These are phyloP conservation scores for Chloroclysta siterata DNA, from an alignment of 2,888 invertebrate genomes.

Conservation along the genomic window DNA sequence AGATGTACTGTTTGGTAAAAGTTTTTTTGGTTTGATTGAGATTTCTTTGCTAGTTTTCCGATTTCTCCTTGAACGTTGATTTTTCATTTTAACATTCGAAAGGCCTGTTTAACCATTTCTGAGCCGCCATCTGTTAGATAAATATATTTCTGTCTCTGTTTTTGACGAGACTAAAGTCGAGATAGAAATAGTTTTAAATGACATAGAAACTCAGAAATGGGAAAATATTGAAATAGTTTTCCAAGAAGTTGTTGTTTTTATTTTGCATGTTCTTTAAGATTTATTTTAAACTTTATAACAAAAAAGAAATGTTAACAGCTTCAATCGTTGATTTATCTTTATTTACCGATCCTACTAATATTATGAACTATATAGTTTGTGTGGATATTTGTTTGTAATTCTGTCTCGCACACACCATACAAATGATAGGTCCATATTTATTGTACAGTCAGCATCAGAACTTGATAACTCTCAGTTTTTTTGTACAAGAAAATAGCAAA, in stretches of 20 bases:
- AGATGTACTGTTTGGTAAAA: constrained; percentile 22
- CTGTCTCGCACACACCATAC: neutral
- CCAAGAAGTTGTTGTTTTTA: neutral
- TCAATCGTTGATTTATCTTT: neutral
- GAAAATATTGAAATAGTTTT: neutral
- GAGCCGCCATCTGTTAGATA: no score
- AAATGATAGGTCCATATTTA: neutral
- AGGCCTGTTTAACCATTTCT: no score
- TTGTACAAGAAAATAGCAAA: no score
- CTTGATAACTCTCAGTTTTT: no score
- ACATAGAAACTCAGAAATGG: no score
- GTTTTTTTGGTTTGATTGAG: constrained; percentile 25
- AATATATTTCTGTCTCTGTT: no score
- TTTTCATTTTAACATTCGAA: neutral
- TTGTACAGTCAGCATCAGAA: neutral
- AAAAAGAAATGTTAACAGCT: neutral
- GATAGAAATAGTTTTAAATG: no score
- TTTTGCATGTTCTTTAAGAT: neutral
- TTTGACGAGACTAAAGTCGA: no score
- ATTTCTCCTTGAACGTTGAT: neutral
- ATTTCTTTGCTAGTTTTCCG: neutral
- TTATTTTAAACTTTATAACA: neutral
- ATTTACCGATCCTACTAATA: constrained; percentile 9
- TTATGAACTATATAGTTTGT: neutral
- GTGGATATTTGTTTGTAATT: neutral